Evolutionary conservation across 1,140 invertebrate species (phyloP).

Genomic region (Dryas iulia): DNA sequence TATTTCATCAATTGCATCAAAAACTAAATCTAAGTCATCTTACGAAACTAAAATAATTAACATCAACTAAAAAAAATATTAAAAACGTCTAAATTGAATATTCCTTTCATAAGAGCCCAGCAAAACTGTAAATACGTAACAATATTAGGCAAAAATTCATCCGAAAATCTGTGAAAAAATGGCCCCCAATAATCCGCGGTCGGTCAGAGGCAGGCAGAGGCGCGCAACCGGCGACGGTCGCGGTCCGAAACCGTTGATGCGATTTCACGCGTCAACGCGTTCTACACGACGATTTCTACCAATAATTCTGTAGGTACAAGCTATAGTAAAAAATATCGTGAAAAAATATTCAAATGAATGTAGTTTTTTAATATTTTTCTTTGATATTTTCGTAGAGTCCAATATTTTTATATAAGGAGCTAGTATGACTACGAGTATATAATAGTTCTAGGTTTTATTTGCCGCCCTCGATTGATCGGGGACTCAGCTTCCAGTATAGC

Average conservation of each 20-base stretch:
- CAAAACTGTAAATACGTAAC: neutral
- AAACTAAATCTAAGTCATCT: too few relatives aligned
- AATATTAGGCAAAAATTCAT: neutral
- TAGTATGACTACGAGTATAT: too few relatives aligned
- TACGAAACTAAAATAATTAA: too few relatives aligned
- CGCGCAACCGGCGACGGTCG: constrained; percentile 44
- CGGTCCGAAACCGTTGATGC: constrained; percentile 45
- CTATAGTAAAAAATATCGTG: neutral
- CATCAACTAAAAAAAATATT: too few relatives aligned
- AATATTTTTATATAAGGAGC: too few relatives aligned
- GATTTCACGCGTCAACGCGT: constrained; percentile 54
- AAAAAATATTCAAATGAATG: neutral
- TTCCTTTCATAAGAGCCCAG: too few relatives aligned
- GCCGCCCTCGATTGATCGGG: too few relatives aligned
- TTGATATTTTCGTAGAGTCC: too few relatives aligned
- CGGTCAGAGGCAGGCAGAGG: constrained; percentile 64
- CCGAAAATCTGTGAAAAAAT: neutral
- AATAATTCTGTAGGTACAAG: neutral
- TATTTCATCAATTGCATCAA: too few relatives aligned
- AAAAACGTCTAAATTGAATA: too few relatives aligned
- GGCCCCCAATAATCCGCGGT: constrained; percentile 33
- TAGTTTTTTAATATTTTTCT: neutral
- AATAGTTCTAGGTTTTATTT: too few relatives aligned
- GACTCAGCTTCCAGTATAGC: too few relatives aligned
- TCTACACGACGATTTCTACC: neutral